Evolutionary conservation across 2,888 invertebrate species (phyloP), one percentile per base, ranked within the genome.

Genomic region (Andrena camellia): DNA sequence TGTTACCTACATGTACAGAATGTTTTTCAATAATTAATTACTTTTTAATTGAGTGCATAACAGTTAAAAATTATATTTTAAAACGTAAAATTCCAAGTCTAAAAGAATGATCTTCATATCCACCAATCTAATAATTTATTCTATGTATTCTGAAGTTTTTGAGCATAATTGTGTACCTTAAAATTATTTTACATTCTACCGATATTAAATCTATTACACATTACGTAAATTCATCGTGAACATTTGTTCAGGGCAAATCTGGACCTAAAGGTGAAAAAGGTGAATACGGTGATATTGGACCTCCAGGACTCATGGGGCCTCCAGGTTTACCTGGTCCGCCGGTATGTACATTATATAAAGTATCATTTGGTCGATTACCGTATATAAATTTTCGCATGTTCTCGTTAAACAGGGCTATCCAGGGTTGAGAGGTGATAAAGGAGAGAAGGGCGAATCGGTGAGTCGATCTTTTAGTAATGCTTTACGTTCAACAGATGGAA

Each of bases 401-500:
- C 54, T 71, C 52, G 35, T 42, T 63, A 29, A 73, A 85, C 89
- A 95, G 88, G 98, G 98, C 2, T 98, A 98, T 94, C 98, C 98
- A 2, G 98, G 98, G 50, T 96, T 96, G 87, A 98, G 97, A 94
- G 98, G 98, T 35, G 98, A 98, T 91, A 98, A 98, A 93, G 98
- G 98, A 50, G 98, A 98, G 93, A 98, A 98, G 93, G 98, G 98
- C 48, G 98, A 98, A 95, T 98, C 98, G 96, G 98, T 98, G 95
- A 97, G 97, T 95, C 71, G 26, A 86, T 79, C 64, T 87, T 87
- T 73, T 60, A 48, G 52, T 66, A 35, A 69, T 79, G 64, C 29
- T 75, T 76, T 20, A 7, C 67, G 33, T 48, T 74, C 69, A 42
- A 54, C 52, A 59, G 67, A 68, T 73, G 59, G 52, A 74, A 50